Evolutionary conservation across 2,797 vertebrate species (phyloP).

Genomic region (Oryzias dopingdopingensis): DNA sequence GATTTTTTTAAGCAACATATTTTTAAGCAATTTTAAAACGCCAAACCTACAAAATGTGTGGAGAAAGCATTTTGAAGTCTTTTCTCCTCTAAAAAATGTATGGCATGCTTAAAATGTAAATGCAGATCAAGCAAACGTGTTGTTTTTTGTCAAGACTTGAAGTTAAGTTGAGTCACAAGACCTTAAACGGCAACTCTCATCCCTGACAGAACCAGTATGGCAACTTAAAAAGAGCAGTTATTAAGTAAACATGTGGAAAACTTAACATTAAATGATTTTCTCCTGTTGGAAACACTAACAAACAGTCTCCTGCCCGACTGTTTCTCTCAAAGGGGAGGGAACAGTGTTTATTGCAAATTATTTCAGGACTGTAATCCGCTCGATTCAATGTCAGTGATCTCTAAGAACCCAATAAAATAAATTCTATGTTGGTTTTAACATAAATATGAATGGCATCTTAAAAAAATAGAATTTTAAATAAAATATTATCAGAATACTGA

Average conservation of each 20-base stretch:
- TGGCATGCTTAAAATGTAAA: slow-evolving; percentile 27
- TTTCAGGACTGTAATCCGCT: slow-evolving; percentile 31
- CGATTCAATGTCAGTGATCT: slow-evolving; percentile 25
- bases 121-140: background rate
- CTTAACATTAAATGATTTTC: slow-evolving; percentile 6
- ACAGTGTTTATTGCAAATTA: slow-evolving; percentile 25
- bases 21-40: slow-evolving; percentile 2
- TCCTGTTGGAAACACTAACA: slow-evolving; percentile 15
- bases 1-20: background rate
- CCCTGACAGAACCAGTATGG: slow-evolving; percentile 12
- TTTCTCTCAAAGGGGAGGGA: slow-evolving; percentile 1
- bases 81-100: background rate
- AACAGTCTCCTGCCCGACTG: slow-evolving; percentile 16
- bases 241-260: slow-evolving; percentile 40
- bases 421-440: slow-evolving; percentile 34
- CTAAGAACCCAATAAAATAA: slow-evolving; percentile 6
- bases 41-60: slow-evolving; percentile 9
- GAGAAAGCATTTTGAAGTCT: background rate
- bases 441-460: slow-evolving; percentile 6
- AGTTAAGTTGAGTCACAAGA: slow-evolving; percentile 9
- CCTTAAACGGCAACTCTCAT: slow-evolving; percentile 2
- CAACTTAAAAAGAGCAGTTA: slow-evolving; percentile 2
- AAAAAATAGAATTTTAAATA: slow-evolving; percentile 18
- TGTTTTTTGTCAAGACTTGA: slow-evolving; percentile 15
- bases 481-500: slow-evolving; percentile 32